phyloP scores from a whole-genome alignment of 2,113 vertebrate species.

The Nanger granti region DNA sequence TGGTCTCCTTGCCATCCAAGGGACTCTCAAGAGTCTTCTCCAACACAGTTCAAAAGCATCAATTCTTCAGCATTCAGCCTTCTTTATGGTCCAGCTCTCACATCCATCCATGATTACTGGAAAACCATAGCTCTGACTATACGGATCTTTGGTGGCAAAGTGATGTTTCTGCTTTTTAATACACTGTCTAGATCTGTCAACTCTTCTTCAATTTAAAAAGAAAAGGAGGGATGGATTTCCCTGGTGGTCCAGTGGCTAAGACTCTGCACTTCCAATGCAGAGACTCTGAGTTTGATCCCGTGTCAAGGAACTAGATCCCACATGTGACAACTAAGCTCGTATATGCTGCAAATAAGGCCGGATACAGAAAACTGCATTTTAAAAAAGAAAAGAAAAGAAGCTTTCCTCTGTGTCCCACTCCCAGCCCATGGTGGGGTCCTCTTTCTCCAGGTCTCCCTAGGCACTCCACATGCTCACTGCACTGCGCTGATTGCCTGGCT shows the following conservation, averaged over 20 bases:
- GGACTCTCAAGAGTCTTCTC: neutral
- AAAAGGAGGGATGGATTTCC: neutral
- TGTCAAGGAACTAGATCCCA: neutral
- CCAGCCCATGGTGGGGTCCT: rapidly evolving
- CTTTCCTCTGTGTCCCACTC: neutral
- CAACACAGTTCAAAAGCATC: neutral
- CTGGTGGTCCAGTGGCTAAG: neutral
- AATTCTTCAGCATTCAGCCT: neutral
- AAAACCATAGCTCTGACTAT: neutral
- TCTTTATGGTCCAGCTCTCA: neutral
- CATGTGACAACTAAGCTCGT: neutral
- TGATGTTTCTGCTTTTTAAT: neutral
- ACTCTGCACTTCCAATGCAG: rapidly evolving
- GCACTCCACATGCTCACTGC: rapidly evolving
- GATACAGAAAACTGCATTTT: neutral
- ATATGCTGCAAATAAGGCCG: neutral
- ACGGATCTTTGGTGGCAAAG: rapidly evolving
- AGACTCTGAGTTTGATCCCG: neutral
- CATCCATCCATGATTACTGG: neutral
- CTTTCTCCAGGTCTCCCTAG: neutral
- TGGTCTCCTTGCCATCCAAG: neutral
- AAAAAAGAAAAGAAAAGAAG: neutral
- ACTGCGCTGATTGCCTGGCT: rapidly evolving
- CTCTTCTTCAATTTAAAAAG: neutral
- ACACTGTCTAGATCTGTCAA: neutral